Percentiles rank a stretch among this genome's conserved stretches.
Conservation (phyloP, 1,140 invertebrate species). For the Leptinotarsa defecta region DNA sequence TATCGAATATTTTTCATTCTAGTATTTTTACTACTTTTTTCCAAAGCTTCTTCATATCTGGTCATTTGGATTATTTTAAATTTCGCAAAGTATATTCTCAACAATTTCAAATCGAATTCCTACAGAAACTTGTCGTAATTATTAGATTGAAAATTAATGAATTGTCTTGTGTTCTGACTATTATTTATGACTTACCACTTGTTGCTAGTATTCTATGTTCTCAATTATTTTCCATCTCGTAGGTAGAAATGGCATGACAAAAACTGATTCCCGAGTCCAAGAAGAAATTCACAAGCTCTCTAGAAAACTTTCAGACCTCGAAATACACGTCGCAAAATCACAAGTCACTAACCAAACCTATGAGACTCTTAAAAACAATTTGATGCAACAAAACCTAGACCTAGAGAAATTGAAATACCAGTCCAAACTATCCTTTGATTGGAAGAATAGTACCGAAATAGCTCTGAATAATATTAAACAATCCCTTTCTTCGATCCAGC, state of each 20-base stretch:
- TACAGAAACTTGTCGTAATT: no score
- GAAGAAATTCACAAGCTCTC: slow-evolving; percentile 20
- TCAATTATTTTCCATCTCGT: not conserved
- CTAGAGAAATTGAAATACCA: slow-evolving; percentile 43
- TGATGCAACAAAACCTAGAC: slow-evolving; percentile 23
- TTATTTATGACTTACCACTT: no score
- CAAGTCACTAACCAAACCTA: not conserved
- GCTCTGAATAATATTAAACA: slow-evolving; percentile 34
- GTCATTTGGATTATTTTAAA: no score
- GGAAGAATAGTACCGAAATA: slow-evolving; percentile 37
- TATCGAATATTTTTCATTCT: no score
- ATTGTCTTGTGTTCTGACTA: no score
- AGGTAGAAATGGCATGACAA: slow-evolving; percentile 3
- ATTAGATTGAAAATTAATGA: no score
- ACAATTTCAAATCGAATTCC: no score
- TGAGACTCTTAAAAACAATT: slow-evolving; percentile 20
- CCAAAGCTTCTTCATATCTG: no score
- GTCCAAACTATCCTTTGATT: slow-evolving; percentile 36
- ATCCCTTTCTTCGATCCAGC: slow-evolving; percentile 11
- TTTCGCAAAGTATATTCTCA: no score
- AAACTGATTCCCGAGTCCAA: not conserved
- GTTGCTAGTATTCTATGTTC: no score
- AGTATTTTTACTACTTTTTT: no score
- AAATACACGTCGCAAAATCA: slow-evolving; percentile 1
- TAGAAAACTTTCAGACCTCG: slow-evolving; percentile 18